Conservation (phyloP, 2,113 vertebrate genomes). For the Picathartes gymnocephalus region DNA sequence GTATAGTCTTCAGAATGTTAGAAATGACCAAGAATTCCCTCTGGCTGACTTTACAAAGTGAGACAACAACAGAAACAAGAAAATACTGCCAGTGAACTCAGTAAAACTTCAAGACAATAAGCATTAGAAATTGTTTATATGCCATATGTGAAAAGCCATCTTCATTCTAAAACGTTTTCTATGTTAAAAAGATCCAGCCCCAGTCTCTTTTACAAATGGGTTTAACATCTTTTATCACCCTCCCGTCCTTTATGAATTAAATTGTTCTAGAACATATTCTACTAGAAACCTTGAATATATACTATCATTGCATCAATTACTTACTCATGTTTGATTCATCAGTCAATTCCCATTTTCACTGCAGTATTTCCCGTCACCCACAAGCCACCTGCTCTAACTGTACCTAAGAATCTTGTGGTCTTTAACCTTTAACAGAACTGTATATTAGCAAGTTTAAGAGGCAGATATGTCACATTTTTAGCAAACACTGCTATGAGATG, state of each 20-base stretch:
- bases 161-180: not conserved
- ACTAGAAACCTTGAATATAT: not conserved
- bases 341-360: not conserved
- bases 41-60: not conserved
- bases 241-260: not conserved
- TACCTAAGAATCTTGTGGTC: not conserved
- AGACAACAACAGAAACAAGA: not conserved
- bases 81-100: not conserved
- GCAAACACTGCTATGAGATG: not conserved
- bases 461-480: not conserved
- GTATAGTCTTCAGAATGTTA: not conserved
- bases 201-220: not conserved
- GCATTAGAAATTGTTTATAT: not conserved
- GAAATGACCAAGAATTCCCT: not conserved
- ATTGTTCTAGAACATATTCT: not conserved
- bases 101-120: not conserved
- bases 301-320: not conserved
- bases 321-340: not conserved
- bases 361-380: not conserved
- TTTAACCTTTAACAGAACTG: not conserved
- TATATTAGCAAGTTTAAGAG: not conserved
- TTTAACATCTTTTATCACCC: not conserved
- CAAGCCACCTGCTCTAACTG: not conserved
- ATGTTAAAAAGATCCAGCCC: not conserved
- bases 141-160: not conserved